Conservation (phyloP, 2,113 vertebrate genomes). For the Perca schrenkii region DNA sequence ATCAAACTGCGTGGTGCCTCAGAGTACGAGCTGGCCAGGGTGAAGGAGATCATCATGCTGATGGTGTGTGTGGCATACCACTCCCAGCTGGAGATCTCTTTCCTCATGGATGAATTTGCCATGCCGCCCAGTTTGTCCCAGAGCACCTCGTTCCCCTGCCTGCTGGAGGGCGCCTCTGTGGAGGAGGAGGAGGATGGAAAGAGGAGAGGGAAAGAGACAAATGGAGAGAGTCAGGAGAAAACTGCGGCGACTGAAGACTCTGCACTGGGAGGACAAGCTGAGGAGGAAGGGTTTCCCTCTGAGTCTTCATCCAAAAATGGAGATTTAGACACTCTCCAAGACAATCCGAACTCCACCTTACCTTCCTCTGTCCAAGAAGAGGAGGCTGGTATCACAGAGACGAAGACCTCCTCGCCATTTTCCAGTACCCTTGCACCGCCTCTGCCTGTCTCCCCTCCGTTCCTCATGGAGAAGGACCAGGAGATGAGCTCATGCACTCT, state of each 20-base stretch:
- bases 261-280: constrained; percentile 70
- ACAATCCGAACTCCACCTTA: constrained; percentile 16
- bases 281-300: constrained; percentile 73
- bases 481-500: constrained; percentile 65
- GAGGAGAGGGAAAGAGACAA: background rate
- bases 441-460: constrained; percentile 81
- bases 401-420: constrained; percentile 68
- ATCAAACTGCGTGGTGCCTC: constrained; percentile 95
- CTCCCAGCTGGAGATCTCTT: constrained; percentile 98
- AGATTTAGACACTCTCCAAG: constrained; percentile 52
- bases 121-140: constrained; percentile 93
- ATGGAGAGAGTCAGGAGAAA: constrained; percentile 51
- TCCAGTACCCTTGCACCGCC: constrained; percentile 43
- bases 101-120: constrained; percentile 99
- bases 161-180: constrained; percentile 84
- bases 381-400: constrained; percentile 34
- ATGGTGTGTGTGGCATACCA: constrained; percentile 98
- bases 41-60: constrained; percentile 96
- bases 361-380: constrained; percentile 21
- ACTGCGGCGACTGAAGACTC: constrained; percentile 62
- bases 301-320: constrained; percentile 68
- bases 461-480: constrained; percentile 83
- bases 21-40: constrained; percentile 94
- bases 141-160: constrained; percentile 89
- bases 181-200: constrained; percentile 61